Percentiles rank a stretch among this genome's conserved stretches.
Evolutionary conservation across 1,140 invertebrate genomes (phyloP).

Genomic region (Heterodera schachtii): DNA sequence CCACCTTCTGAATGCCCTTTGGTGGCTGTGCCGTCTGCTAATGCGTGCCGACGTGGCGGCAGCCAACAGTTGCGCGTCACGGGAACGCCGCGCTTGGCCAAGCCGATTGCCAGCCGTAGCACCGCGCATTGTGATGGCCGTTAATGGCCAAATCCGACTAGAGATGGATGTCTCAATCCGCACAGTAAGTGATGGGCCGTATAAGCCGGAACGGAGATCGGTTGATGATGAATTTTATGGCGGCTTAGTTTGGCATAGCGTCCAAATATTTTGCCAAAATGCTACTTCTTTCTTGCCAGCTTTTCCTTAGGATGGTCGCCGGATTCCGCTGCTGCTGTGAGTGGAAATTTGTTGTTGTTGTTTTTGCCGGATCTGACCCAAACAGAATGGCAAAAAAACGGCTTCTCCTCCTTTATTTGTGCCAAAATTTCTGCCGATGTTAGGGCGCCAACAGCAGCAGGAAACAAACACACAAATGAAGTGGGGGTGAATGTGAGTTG

Average conservation of each 20-base stretch:
- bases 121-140: conserved; percentile 3
- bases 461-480: too few relatives aligned
- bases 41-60: conserved; percentile 23
- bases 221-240: too few relatives aligned
- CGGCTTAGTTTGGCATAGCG: too few relatives aligned
- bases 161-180: too few relatives aligned
- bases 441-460: too few relatives aligned
- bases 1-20: conserved; percentile 13
- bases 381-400: background rate
- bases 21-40: conserved; percentile 24
- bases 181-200: too few relatives aligned
- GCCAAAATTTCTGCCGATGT: too few relatives aligned
- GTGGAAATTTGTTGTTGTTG: background rate
- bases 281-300: background rate
- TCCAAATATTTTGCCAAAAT: background rate
- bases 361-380: background rate
- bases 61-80: conserved; percentile 19
- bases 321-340: too few relatives aligned
- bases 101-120: conserved; percentile 22
- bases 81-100: conserved; percentile 14
- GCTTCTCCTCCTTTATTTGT: background rate
- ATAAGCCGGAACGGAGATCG: too few relatives aligned
- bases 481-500: too few relatives aligned
- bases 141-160: too few relatives aligned
- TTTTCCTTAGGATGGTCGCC: background rate